Evolutionary conservation across 2,888 invertebrate genomes (phyloP).

Genomic region (Pteria penguin): DNA sequence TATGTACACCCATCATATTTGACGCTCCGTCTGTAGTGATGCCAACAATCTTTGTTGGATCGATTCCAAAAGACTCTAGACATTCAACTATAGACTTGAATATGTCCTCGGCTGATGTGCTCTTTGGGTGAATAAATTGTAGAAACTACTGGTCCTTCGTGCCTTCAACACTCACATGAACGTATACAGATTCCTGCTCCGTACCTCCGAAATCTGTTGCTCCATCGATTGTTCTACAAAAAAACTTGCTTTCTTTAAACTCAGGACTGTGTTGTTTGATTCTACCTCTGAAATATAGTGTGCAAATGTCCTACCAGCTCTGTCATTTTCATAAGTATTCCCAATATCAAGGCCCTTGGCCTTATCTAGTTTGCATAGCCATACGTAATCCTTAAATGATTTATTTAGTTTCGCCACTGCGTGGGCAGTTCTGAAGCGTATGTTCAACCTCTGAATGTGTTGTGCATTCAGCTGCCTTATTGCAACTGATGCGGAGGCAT

Average conservation of each 20-base stretch:
- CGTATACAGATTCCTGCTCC: too few species aligned
- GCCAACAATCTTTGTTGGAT: constrained; percentile 4
- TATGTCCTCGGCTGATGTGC: background rate
- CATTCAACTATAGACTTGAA: constrained; percentile 5
- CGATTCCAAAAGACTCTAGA: background rate
- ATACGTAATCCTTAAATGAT: constrained; percentile 1
- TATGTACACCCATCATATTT: constrained; percentile 9
- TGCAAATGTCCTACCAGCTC: background rate
- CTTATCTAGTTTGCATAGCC: constrained; percentile 6
- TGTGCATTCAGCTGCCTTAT: too few species aligned
- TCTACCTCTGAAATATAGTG: background rate
- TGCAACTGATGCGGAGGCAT: too few species aligned
- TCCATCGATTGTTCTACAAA: constrained; percentile 16
- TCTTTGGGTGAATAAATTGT: too few species aligned
- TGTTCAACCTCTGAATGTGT: too few species aligned
- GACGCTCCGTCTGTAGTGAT: constrained; percentile 24
- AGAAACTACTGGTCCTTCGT: too few species aligned
- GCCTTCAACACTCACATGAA: too few species aligned
- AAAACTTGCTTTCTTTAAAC: background rate
- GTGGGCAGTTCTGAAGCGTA: constrained; percentile 15
- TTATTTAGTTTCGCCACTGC: background rate
- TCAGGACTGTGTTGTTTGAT: too few species aligned
- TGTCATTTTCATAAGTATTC: constrained; percentile 3
- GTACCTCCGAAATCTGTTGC: constrained; percentile 6
- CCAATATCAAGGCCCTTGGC: background rate